Percentiles rank a stretch among this genome's conserved stretches.
These are phyloP conservation scores for Rhyacophila brunnea DNA, from an alignment of 1,140 invertebrate genomes.

Conservation along the genomic window DNA sequence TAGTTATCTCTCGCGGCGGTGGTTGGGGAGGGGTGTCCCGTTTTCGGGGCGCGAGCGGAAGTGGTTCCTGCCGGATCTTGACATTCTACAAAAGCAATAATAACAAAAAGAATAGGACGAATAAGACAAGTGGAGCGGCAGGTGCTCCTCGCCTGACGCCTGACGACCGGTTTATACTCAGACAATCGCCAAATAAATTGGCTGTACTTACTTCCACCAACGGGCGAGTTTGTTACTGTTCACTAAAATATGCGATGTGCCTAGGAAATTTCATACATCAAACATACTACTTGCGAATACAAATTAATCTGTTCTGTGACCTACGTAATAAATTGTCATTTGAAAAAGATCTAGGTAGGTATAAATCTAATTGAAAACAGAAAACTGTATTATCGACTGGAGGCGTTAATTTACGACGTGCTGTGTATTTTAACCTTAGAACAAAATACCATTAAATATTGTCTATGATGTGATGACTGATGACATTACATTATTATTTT, in stretches of 20 bases:
- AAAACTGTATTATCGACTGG: too few relatives aligned
- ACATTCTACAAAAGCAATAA: conserved; percentile 1
- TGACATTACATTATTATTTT: too few relatives aligned
- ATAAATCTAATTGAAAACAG: too few relatives aligned
- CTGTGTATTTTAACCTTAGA: too few relatives aligned
- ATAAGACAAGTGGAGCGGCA: conserved; percentile 20
- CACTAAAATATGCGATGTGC: neutral
- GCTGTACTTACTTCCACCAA: neutral
- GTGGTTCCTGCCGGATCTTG: conserved; percentile 29
- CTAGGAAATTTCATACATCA: neutral
- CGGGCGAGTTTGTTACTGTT: neutral
- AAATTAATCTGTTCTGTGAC: too few relatives aligned
- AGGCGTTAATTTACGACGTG: too few relatives aligned
- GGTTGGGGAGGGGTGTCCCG: too few relatives aligned
- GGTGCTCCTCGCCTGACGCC: conserved; percentile 17
- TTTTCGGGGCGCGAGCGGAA: conserved; percentile 40
- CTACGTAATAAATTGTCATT: too few relatives aligned
- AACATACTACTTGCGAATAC: neutral
- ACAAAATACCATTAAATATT: too few relatives aligned
- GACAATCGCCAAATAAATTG: neutral
- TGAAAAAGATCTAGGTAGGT: too few relatives aligned
- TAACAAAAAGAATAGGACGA: neutral
- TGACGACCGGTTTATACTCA: neutral
- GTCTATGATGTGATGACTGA: too few relatives aligned
- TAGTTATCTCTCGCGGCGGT: conserved; percentile 37